Evolutionary conservation across 2,888 invertebrate genomes (phyloP).

Genomic region (Thelaira solivaga): DNA sequence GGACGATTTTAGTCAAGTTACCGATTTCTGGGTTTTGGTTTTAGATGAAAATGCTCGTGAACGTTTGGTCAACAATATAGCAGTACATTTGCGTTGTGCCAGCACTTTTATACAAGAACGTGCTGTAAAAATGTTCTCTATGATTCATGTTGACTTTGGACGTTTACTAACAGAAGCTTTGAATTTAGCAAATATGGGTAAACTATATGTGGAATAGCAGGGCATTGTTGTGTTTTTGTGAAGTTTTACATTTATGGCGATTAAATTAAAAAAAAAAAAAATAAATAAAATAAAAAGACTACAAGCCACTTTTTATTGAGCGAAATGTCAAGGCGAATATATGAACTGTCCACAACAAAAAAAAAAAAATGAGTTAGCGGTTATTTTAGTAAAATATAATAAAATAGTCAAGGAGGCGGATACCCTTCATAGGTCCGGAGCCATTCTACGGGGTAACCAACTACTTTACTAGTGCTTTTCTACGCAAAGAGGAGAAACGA

Average conservation of each 20-base stretch:
- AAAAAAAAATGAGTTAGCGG: too few relatives aligned
- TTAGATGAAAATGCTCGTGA: constrained; percentile 85
- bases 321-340: too few relatives aligned
- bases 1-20: constrained; percentile 93
- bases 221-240: background rate
- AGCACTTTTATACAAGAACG: constrained; percentile 92
- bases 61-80: constrained; percentile 88
- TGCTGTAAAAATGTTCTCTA: constrained; percentile 88
- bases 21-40: constrained; percentile 88
- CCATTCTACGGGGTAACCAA: too few relatives aligned
- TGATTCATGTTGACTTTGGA: constrained; percentile 89
- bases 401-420: too few relatives aligned
- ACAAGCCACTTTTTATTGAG: too few relatives aligned
- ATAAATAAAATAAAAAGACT: too few relatives aligned
- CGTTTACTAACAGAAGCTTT: constrained; percentile 83
- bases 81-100: constrained; percentile 86
- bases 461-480: too few relatives aligned
- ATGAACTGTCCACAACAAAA: too few relatives aligned
- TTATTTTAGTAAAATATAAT: too few relatives aligned
- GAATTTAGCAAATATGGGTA: constrained; percentile 57
- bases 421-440: too few relatives aligned
- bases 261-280: constrained; percentile 7
- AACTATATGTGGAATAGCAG: background rate
- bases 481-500: too few relatives aligned
- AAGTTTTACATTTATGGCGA: background rate